Evolutionary conservation across 2,113 vertebrate species (phyloP).

Genomic region (Centropristis striata): DNA sequence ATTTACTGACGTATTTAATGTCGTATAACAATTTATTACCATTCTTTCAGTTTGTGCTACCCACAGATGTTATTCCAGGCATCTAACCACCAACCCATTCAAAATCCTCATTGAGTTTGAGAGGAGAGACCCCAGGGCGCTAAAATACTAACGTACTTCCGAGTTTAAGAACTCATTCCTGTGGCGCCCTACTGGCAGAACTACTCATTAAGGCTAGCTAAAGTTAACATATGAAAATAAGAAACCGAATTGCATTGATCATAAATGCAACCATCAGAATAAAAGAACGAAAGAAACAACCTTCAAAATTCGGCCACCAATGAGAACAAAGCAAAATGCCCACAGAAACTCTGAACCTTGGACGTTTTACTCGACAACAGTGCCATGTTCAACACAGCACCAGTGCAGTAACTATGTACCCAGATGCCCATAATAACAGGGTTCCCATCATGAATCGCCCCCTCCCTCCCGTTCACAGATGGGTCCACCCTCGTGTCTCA

Average conservation of each 20-base stretch:
- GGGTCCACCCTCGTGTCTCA: conserved; percentile 53
- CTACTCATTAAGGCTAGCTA: too few species aligned
- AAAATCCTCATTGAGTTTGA: too few species aligned
- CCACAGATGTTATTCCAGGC: too few species aligned
- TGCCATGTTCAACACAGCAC: conserved; percentile 44
- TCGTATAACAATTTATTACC: too few species aligned
- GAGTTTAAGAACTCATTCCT: too few species aligned
- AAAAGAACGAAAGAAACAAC: conserved; percentile 4
- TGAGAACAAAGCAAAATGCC: conserved; percentile 25
- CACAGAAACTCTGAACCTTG: conserved; percentile 16
- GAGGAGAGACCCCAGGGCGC: too few species aligned
- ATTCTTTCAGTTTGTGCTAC: too few species aligned
- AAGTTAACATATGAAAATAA: neutral
- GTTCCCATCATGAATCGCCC: conserved; percentile 48
- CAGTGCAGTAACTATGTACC: conserved; percentile 54
- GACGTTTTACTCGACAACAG: conserved; percentile 31
- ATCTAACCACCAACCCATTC: too few species aligned
- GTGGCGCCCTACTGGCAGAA: too few species aligned
- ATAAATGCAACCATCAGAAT: neutral
- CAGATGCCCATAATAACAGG: conserved; percentile 77
- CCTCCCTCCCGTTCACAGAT: conserved; percentile 12
- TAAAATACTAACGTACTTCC: too few species aligned
- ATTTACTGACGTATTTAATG: too few species aligned
- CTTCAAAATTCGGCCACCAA: neutral
- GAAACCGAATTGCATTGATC: neutral